Percentiles rank a stretch among this genome's conserved stretches.
phyloP scores from a whole-genome alignment of 2,113 vertebrate genomes.

The Mixornis gularis region DNA sequence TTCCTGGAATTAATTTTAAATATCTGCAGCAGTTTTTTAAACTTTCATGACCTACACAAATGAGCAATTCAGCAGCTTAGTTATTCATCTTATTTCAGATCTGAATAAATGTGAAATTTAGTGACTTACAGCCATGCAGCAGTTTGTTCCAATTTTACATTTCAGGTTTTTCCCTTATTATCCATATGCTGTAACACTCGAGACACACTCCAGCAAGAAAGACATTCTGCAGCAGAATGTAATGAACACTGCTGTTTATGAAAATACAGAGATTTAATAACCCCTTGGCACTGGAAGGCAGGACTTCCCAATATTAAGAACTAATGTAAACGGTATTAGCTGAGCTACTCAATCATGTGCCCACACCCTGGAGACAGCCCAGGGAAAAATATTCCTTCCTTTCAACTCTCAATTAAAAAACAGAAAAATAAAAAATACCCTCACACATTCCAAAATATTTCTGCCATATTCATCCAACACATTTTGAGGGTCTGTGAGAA shows the following conservation, averaged over 20 bases:
- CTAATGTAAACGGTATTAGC: slow-evolving; percentile 22
- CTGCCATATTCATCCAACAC: background rate
- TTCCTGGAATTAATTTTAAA: slow-evolving; percentile 33
- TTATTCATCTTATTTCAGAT: slow-evolving; percentile 28
- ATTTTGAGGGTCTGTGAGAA: background rate
- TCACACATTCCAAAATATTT: background rate
- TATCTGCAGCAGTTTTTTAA: slow-evolving; percentile 6
- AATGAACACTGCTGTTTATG: slow-evolving; percentile 35
- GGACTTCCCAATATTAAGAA: slow-evolving; percentile 4
- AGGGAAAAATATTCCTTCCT: background rate
- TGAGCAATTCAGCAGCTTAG: slow-evolving; percentile 5
- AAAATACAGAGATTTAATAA: slow-evolving; percentile 46
- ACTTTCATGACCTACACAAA: slow-evolving; percentile 37
- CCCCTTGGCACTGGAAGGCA: slow-evolving; percentile 10
- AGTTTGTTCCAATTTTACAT: slow-evolving; percentile 29
- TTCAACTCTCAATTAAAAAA: background rate
- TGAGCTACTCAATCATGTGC: slow-evolving; percentile 35
- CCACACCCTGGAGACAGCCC: background rate
- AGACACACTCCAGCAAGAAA: slow-evolving; percentile 33
- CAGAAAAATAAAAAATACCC: background rate
- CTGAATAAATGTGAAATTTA: slow-evolving; percentile 5
- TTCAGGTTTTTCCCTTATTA: slow-evolving; percentile 29
- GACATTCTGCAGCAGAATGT: slow-evolving; percentile 26
- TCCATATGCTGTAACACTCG: background rate
- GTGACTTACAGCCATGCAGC: slow-evolving; percentile 17